Evolutionary conservation across 2,888 invertebrate genomes (phyloP), one percentile per base, ranked within the genome.

Genomic region (Drosophila nr. fundita): DNA sequence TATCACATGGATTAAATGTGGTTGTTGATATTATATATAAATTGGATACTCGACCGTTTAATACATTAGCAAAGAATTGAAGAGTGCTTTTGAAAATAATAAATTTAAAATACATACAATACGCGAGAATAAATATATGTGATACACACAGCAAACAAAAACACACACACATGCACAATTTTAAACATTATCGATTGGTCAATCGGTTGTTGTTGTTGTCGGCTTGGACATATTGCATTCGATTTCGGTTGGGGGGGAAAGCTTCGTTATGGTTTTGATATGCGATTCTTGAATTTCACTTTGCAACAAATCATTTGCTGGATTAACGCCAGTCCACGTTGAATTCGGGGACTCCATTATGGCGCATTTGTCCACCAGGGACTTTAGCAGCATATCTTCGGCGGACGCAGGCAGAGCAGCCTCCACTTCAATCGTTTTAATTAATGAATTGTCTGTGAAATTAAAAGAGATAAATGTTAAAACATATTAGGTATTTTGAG

Each of bases 211-310:
- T 42, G 10, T n/a, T 42, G 45, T 24, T 45, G 45, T 15, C 15
- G 45, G 15, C 45, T 45, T 24, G 45, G 21, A 45, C 15, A 45
- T 15, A 45, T 45, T 45, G 45, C 8, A 24, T 45, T 45, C 45
- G 45, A 15, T 27, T 15, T 15, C 45, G 8, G 24, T 15, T 45
- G 45, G 24, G 45, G 8, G 24, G 1, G 45, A 27, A 24, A 15
- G 45, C 15, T 11, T 18, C 15, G 30, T 21, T 15, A 61, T 18
- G n/a, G 36, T 32, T 49, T 64, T 52, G 45, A 55, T 55, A 61
- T 67, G 67, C 27, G 29, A n/a, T n/a, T 32, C 50, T 29, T 57
- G 30, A 34, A 45, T 61, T 45, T 57, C 61, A 18, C n/a, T 36
- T 27, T 57, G 50, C 3, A 61, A 27, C 15, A 45, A 61, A 61